Evolutionary conservation across 1,140 invertebrate genomes (phyloP), one percentile per base, ranked within the genome.

Genomic region (Zaprionus ghesquierei): DNA sequence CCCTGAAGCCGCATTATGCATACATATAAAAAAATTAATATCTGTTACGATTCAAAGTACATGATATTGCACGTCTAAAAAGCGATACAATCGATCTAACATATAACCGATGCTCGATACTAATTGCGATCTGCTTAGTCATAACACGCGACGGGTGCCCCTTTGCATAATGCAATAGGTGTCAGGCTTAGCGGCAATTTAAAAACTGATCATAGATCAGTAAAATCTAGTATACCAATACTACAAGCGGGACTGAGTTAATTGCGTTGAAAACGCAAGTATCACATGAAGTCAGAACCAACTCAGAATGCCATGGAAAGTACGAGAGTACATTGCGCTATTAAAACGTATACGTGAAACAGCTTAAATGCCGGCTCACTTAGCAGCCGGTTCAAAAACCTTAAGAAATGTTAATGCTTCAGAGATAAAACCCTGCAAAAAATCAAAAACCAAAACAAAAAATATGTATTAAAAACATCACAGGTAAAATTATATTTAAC

Each of bases 171-270:
- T 74, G 69, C 71, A 75, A 53, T 75, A 60, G 81, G 78, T 87
- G 75, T 87, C 75, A 65, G 62, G 63, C 65, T 81, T 62, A 86
- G 74, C 65, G 85, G 74, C 74, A 86, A 75, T 72, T 82, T 60
- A 33, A 20, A 58, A 5, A 54, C 58, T 60, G 74, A 71, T 62
- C 60, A 63, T 31, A 59, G 54, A 75, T 75, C 65, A 75, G 18
- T 22, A 5, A 46, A 44, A 13, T 54, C 46, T 63, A 38, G 25
- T 63, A 41, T 8, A 22, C 5, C 27, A n/a, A n/a, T 46, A 61
- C 12, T 51, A 35, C 23, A 58, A 23, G 62, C 23, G 6, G 8
- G n/a, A n/a, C 13, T 70, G 44, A 56, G 58, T n/a, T 50, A 74
- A 69, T 69, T 51, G 27, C 58, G 15, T 58, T 69, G 56, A 74